phyloP scores from a whole-genome alignment of 2,888 invertebrate genomes.

The Orthonychiurus folsomi region DNA sequence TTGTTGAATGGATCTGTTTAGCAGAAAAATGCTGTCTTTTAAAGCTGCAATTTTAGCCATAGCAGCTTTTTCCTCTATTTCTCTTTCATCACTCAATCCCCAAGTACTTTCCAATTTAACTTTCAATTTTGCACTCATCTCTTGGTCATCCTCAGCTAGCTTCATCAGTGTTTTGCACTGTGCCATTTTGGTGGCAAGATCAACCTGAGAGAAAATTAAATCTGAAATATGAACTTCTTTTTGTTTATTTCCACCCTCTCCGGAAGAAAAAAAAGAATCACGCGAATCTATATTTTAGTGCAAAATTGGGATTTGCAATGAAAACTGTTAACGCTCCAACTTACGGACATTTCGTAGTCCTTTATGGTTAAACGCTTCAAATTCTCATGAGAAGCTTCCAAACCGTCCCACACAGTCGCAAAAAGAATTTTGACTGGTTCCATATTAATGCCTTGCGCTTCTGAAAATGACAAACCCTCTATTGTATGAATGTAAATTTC shows the following conservation, averaged over 20 bases:
- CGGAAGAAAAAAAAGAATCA: too few relatives aligned
- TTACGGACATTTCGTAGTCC: slow-evolving; percentile 30
- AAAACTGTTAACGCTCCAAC: neutral
- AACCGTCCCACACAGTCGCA: slow-evolving; percentile 29
- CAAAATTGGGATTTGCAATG: neutral
- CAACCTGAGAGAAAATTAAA: slow-evolving; percentile 12
- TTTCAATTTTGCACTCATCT: slow-evolving; percentile 23
- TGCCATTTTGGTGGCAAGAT: slow-evolving; percentile 26
- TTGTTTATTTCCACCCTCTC: too few relatives aligned
- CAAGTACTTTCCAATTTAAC: slow-evolving; percentile 28
- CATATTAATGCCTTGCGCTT: slow-evolving; percentile 5
- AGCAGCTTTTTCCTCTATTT: slow-evolving; percentile 27
- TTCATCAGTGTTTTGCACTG: slow-evolving; percentile 26
- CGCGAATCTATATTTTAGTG: neutral
- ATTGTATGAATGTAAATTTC: slow-evolving; percentile 8
- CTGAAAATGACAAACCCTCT: neutral
- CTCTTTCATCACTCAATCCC: slow-evolving; percentile 30
- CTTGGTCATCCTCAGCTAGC: slow-evolving; percentile 34
- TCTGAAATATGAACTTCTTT: neutral
- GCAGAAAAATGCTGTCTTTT: slow-evolving; percentile 29
- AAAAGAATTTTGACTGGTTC: slow-evolving; percentile 29
- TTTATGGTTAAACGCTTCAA: slow-evolving; percentile 20
- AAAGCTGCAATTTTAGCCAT: slow-evolving; percentile 24
- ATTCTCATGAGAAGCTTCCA: slow-evolving; percentile 31
- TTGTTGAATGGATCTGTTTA: slow-evolving; percentile 29